phyloP scores from a whole-genome alignment of 2,888 invertebrate genomes.

The Baronia brevicornis region DNA sequence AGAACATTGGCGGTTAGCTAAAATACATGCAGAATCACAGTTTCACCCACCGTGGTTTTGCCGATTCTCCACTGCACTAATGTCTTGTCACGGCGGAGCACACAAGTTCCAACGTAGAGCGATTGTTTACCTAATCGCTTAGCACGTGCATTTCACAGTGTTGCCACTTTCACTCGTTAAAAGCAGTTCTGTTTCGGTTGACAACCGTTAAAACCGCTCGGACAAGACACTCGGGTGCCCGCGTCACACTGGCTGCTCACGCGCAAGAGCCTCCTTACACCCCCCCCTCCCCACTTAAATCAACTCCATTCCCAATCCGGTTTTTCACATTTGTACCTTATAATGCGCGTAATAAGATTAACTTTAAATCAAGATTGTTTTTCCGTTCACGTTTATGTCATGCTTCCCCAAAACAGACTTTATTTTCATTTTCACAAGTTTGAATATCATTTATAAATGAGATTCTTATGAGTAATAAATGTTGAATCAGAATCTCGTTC shows the following conservation, averaged over 20 bases:
- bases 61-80: conserved; percentile 2
- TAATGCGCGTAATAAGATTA: neutral
- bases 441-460: neutral
- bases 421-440: too few relatives aligned
- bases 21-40: conserved; percentile 14
- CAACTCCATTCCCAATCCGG: conserved; percentile 1
- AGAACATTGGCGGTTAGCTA: too few relatives aligned
- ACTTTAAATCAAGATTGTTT: too few relatives aligned
- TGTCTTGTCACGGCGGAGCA: conserved; percentile 3
- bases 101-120: conserved; percentile 14
- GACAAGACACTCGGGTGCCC: conserved; percentile 23
- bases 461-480: conserved; percentile 4
- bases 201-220: conserved; percentile 46
- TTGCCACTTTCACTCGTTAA: conserved; percentile 55
- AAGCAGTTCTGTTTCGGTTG: conserved; percentile 52
- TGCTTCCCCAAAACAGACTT: too few relatives aligned
- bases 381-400: too few relatives aligned
- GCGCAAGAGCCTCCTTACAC: conserved; percentile 45
- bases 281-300: conserved; percentile 43
- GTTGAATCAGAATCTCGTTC: conserved; percentile 14
- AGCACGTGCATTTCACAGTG: conserved; percentile 35
- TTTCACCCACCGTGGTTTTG: conserved; percentile 22
- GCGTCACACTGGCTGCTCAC: conserved; percentile 46
- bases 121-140: conserved; percentile 25
- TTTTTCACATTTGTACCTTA: neutral